Evolutionary conservation across 2,797 vertebrate genomes (phyloP), one percentile per base, ranked within the genome.

Genomic region (Myotis daubentonii): DNA sequence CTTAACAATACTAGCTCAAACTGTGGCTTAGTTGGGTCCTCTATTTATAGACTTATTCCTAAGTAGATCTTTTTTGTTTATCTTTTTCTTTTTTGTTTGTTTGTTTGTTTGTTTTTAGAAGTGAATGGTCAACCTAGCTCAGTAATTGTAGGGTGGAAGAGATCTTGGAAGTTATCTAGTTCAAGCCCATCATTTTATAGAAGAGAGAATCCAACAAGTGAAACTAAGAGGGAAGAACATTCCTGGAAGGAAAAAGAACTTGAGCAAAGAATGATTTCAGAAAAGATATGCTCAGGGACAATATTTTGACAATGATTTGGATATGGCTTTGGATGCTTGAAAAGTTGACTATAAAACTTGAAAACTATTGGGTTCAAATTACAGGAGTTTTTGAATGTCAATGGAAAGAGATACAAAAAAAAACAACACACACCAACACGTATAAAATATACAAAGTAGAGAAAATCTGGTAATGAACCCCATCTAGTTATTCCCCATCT

Each of bases 41-140:
- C 17, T 80, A 23, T 51, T 68, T 65, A 71, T 30, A 51, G 51
- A 90, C 30, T 91, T 66, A 66, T 83, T 86, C 30, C 33, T 87
- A 89, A 89, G 9, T 41, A 74, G 60, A 44, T 25, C 3, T 79
- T 85, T 93, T 86, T 68, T 68, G 44, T 44, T 44, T 44, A 44
- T 25, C 87, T 87, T 93, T 10, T 57, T 8, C 3, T 76, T 44
- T 44, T 9, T 44, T 44, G 41, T 44, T 44, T 44, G 38, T 75
- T 30, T 89, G 87, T 93, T 41, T 41, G 41, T 44, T 44, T 44
- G 87, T 66, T 38, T 87, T 75, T 38, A 85, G 70, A 60, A 92
- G 19, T 38, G 22, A 75, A 20, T 71, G 41, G 57, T 82, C 47
- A 89, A 78, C 17, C 47, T 76, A 28, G 1, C 25, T 93, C 6